Evolutionary conservation across 1,140 invertebrate species (phyloP), one percentile per base, ranked within the genome.

Genomic region (Trichogramma pretiosum): DNA sequence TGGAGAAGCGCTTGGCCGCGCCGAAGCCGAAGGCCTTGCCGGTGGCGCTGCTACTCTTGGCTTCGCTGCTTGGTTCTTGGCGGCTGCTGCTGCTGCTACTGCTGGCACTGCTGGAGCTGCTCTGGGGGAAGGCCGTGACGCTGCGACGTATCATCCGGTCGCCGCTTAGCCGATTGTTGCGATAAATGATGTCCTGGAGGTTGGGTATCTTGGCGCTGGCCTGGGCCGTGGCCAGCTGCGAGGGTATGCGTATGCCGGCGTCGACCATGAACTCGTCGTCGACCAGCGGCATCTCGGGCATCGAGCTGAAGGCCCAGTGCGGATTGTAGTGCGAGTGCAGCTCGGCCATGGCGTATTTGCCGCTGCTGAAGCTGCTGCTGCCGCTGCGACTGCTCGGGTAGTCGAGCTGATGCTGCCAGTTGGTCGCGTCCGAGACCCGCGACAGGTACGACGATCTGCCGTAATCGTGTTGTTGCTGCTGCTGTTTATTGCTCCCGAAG

Each of bases 261-360:
- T 76, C 74, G 5, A 76, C 70, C 42, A 74, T 62, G 51, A 76
- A 76, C 39, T 76, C 74, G 42, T 73, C 67, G 32, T 71, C 64
- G 36, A 68, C 55, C 16, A 71, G 53, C 14, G 67, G 61, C 38
- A 70, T 62, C 39, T 66, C 63, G 3, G 65, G 64, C 62, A 68
- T 63, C 13, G 67, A 70, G 26, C 67, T 70, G 60, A 69, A 71
- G 65, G 57, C 58, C 67, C 64, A 71, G 61, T 64, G 68, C 26
- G 62, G 62, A 49, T 69, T 70, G 46, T 65, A 63, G 14, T 66
- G 59, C 50, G 57, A 59, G 50, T 58, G 17, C 40, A 52, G 39
- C 43, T 54, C 14, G 48, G 48, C 37, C 55, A 56, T 48, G 52
- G 55, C 14, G 21, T 60, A 49, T 35, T 57, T 58, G 46, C 45